Percentiles rank a stretch among this genome's conserved stretches.
Evolutionary conservation across 2,797 vertebrate genomes (phyloP).

Genomic region (Phalanger gymnotis): DNA sequence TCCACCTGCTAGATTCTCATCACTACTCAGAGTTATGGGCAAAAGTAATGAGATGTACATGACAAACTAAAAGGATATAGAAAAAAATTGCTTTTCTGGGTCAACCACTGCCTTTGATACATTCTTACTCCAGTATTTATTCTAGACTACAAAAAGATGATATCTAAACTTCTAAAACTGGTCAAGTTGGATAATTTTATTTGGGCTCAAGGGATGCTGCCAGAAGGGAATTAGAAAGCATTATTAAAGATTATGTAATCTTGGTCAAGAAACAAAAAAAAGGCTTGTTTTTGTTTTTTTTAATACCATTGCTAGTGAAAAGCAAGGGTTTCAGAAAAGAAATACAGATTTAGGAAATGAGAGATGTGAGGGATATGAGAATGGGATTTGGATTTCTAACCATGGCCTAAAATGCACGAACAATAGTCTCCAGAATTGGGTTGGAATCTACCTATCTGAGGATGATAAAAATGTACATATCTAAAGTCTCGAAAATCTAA

Average conservation of each 20-base stretch:
- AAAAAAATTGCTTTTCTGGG: not conserved
- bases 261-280: not conserved
- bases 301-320: not conserved
- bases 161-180: not conserved
- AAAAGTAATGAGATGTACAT: not conserved
- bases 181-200: not conserved
- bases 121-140: not conserved
- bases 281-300: not conserved
- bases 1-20: not conserved
- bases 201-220: not conserved
- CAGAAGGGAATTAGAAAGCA: not conserved
- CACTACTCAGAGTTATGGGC: not conserved
- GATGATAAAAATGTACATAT: not conserved
- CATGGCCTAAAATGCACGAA: not conserved
- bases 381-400: not conserved
- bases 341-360: not conserved
- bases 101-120: not conserved
- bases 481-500: not conserved
- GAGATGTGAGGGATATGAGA: not conserved
- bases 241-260: not conserved
- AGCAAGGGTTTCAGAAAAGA: not conserved
- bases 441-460: not conserved
- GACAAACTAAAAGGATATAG: not conserved
- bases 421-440: not conserved
- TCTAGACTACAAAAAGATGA: not conserved